Base-by-base conservation (phyloP, 1,140 invertebrate genomes). In the Eumaeus atala region DNA sequence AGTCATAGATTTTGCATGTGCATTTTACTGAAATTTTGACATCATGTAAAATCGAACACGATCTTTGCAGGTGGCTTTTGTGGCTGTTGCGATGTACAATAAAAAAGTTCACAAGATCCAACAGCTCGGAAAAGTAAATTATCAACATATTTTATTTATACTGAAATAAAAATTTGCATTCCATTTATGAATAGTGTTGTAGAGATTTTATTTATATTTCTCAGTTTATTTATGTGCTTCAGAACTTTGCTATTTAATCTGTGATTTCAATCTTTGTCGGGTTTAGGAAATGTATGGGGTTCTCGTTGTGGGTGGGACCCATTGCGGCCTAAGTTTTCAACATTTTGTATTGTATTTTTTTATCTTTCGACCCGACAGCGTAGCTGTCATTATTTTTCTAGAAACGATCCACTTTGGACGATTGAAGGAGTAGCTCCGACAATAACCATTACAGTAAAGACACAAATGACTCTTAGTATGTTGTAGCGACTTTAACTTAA, bases 21-120 rank as follows among this genome's bases (percentile, higher is more conserved):
- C n/a, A 10, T n/a, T 38, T 52, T 21, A 28, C 1, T 17, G 11
- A 51, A 36, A 52, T 9, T 18, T 16, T 40, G 0, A 52, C 21
- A n/a, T 40, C 36, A 52, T 42, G 12, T 38, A 35, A 50, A 50
- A 9, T 35, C 17, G 12, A 35, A 35, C 18, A 28, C 50, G 48
- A 56, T 66, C 64, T 66, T 66, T 66, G 42, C 64, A 66, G 64
- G 62, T 66, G 57, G 61, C 61, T 60, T 60, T 52, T 51, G 54
- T 63, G 62, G 64, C 61, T 63, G 61, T 58, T 54, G 34, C 57
- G 62, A 57, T 66, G 64, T 66, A 63, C 56, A 28, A 52, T 58
- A 51, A 51, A 54, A 58, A 54, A 56, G 42, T 51, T 58, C 49
- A 35, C 56, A 42, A 62, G 56, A 58, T 51, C 44, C 48, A 62